Conservation (phyloP, 1,140 invertebrate species). For the Lepidurus packardi region DNA sequence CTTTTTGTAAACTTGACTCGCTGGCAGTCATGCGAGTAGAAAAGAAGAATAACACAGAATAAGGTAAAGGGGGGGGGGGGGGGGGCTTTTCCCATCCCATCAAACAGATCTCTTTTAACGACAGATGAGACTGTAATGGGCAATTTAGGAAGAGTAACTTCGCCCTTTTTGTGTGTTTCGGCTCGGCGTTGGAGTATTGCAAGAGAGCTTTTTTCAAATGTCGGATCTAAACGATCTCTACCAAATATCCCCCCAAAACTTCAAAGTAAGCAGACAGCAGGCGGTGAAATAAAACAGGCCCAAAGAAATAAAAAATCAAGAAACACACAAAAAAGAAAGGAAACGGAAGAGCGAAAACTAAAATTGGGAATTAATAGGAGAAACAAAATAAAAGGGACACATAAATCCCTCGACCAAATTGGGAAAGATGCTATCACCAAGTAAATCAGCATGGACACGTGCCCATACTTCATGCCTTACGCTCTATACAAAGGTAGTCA, state of each 20-base stretch:
- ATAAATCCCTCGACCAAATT: not conserved
- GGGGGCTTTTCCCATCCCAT: not conserved
- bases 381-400: not conserved
- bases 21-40: not conserved
- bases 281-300: not conserved
- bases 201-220: not conserved
- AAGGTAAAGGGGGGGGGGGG: not conserved
- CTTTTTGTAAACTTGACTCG: not conserved
- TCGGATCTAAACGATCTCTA: not conserved
- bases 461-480: not conserved
- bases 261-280: slow-evolving; percentile 8
- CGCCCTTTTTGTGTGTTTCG: slow-evolving; percentile 2
- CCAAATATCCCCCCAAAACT: slow-evolving; percentile 17
- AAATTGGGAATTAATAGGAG: not conserved
- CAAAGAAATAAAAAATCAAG: not conserved
- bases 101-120: slow-evolving; percentile 11
- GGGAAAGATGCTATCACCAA: not conserved
- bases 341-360: not conserved
- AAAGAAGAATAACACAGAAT: not conserved
- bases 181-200: not conserved
- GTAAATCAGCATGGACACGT: not conserved
- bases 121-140: slow-evolving; percentile 18
- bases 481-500: not conserved
- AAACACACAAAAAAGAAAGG: not conserved
- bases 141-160: slow-evolving; percentile 10